Evolutionary conservation across 2,888 invertebrate species (phyloP), one percentile per base, ranked within the genome.

Genomic region (Andricus curvator): DNA sequence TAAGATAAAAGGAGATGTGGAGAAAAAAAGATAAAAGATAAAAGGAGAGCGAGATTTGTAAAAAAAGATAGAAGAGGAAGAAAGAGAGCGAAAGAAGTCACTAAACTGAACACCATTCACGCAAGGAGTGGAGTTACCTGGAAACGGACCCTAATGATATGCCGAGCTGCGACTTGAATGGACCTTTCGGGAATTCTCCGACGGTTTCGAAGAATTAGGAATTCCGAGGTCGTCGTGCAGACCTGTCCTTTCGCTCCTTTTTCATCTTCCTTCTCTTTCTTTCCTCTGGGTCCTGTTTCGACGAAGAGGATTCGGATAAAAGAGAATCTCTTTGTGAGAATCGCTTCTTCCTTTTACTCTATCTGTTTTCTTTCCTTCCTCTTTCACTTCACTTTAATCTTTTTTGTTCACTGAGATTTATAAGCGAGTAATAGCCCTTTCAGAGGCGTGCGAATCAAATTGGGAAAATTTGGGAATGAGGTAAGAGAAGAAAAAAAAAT

Each of bases 201-300:
- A 89, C 91, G 91, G 90, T 92, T 92, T 92, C 92, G 92, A 90
- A 89, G 92, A 92, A 92, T 92, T 91, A 92, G 92, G 92, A 92
- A 92, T 92, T 92, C 92, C 92, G 91, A 91, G 90, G 90, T 88
- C 90, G 88, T 88, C 86, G 84, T 84, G 85, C 82, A 80, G 81
- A 82, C 82, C 67, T 82, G 82, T 82, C 79, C 68, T 67, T 22
- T 70, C 77, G 80, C 51, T 82, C 76, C 83, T 83, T 66, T 64
- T 82, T 66, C 74, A 51, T 65, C 20, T 20, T 5, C 29, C 37
- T 78, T 33, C 77, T 78, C 68, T 82, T 65, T 78, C 65, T 80
- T 81, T 77, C 70, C 68, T 84, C 80, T 79, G 68, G 79, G 78
- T 82, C 82, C 82, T 77, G 84, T 81, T 84, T 83, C 80, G 81